Conservation (phyloP, 53 echinoderm and acorn worm genomes). For the Stichopus horrens region DNA sequence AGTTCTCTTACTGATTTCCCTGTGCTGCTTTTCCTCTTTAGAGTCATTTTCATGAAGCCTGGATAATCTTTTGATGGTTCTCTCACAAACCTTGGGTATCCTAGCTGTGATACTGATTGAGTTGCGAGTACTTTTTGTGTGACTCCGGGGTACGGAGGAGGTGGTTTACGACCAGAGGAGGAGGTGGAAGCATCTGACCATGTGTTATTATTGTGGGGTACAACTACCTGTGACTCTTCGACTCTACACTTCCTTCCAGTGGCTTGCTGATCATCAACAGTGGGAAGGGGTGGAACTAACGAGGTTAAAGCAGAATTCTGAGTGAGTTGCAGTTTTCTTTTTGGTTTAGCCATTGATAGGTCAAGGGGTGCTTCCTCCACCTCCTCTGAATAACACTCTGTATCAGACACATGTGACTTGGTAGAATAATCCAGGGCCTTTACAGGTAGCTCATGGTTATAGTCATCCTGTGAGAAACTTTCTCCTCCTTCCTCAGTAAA, state of each 20-base stretch:
- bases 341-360: constrained; percentile 28
- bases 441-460: neutral
- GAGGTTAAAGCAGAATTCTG: neutral
- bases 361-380: constrained; percentile 18
- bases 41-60: constrained; percentile 29
- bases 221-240: neutral
- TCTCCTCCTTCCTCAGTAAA: neutral
- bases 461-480: neutral
- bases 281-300: neutral
- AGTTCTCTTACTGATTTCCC: constrained; percentile 30
- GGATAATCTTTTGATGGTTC: constrained; percentile 10
- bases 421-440: constrained; percentile 1
- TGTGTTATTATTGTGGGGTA: neutral
- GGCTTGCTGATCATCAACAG: neutral
- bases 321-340: neutral
- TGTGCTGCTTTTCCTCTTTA: constrained; percentile 21
- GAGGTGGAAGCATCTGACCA: neutral
- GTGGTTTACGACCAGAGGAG: neutral
- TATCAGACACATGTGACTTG: neutral
- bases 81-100: neutral
- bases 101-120: constrained; percentile 13
- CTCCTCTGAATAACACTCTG: neutral
- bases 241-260: neutral
- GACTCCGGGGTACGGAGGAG: constrained; percentile 19
- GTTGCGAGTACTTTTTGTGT: neutral